These are phyloP conservation scores for Sisyra terminalis DNA, from an alignment of 2,888 invertebrate species.

Conservation along the genomic window DNA sequence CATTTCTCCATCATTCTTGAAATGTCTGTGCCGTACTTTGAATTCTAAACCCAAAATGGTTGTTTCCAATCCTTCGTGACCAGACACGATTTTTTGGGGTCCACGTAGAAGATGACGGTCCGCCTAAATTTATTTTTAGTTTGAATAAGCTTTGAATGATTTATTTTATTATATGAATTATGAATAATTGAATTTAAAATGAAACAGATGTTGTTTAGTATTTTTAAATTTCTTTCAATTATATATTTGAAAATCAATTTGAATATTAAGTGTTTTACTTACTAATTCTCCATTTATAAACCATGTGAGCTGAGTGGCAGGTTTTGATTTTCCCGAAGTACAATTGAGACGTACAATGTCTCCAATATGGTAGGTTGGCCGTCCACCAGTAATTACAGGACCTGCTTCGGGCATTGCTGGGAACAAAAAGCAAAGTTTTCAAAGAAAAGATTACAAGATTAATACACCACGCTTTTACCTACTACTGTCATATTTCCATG, in stretches of 20 bases:
- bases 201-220: background rate
- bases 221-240: background rate
- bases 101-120: background rate
- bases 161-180: background rate
- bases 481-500: slow-evolving; percentile 59
- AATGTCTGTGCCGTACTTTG: slow-evolving; percentile 54
- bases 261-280: background rate
- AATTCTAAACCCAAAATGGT: slow-evolving; percentile 57
- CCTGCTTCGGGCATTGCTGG: slow-evolving; percentile 66
- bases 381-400: slow-evolving; percentile 63
- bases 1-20: slow-evolving; percentile 50
- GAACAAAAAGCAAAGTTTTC: slow-evolving; percentile 18
- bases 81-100: background rate
- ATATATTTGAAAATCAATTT: background rate
- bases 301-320: slow-evolving; percentile 70
- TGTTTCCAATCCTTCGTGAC: slow-evolving; percentile 35
- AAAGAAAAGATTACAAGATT: too few species aligned
- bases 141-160: too few species aligned
- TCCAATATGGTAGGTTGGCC: slow-evolving; percentile 65
- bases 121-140: background rate
- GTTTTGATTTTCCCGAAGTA: slow-evolving; percentile 66
- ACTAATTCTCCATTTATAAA: slow-evolving; percentile 70
- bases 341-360: slow-evolving; percentile 72
- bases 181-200: background rate
- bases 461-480: slow-evolving; percentile 41